phyloP scores from a whole-genome alignment of 2,888 invertebrate species.

The Chouioia cunea region DNA sequence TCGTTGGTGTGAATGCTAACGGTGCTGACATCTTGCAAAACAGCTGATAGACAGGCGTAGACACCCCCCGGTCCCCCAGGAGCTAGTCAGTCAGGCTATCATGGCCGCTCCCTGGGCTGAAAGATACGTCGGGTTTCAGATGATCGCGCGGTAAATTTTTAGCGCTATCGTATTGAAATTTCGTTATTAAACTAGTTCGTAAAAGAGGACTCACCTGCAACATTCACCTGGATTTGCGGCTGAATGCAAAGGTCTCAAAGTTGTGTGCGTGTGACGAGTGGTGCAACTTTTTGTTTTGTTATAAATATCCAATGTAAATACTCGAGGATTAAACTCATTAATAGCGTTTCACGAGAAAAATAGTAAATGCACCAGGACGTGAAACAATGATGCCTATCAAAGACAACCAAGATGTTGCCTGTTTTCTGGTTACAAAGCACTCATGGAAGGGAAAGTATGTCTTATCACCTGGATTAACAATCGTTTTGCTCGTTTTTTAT shows the following conservation, averaged over 20 bases:
- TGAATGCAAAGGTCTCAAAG: too few relatives aligned
- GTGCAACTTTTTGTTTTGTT: not conserved
- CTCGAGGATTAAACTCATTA: not conserved
- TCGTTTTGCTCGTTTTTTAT: too few relatives aligned
- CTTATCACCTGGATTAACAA: not conserved
- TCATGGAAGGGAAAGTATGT: conserved; percentile 98
- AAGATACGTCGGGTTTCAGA: conserved; percentile 49
- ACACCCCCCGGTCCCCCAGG: conserved; percentile 42
- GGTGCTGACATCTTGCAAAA: conserved; percentile 38
- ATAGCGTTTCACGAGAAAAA: conserved; percentile 29
- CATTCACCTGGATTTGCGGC: too few relatives aligned
- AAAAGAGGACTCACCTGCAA: not conserved
- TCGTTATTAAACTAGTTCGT: not conserved
- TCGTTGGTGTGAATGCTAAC: conserved; percentile 1
- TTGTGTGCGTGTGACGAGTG: too few relatives aligned
- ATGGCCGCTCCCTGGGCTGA: conserved; percentile 61
- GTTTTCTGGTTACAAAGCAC: conserved; percentile 97
- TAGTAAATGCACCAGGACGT: conserved; percentile 48
- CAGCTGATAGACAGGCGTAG: conserved; percentile 38
- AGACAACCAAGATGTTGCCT: conserved; percentile 96
- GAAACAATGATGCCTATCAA: conserved; percentile 83
- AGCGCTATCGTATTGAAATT: not conserved
- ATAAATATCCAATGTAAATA: conserved; percentile 1
- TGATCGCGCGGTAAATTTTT: conserved; percentile 38
- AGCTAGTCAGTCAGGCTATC: conserved; percentile 46